These are phyloP conservation scores for Chloroclysta siterata DNA, from an alignment of 2,888 invertebrate species.

Conservation along the genomic window DNA sequence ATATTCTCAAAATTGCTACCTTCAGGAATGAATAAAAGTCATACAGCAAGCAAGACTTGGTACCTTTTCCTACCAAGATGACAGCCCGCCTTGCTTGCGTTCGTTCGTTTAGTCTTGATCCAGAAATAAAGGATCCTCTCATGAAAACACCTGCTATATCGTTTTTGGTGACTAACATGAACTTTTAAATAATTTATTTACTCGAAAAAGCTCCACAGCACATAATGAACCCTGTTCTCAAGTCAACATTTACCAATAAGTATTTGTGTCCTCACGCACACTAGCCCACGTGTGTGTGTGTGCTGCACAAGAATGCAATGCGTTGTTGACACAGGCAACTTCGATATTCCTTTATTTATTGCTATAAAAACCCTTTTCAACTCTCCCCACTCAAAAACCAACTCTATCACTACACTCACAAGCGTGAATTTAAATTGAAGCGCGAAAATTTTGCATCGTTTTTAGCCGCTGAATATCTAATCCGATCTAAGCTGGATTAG, in stretches of 20 bases:
- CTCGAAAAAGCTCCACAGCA: conserved; percentile 42
- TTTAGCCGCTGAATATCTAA: conserved; percentile 36
- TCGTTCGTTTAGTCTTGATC: no score
- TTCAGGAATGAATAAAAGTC: no score
- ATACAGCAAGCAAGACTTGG: no score
- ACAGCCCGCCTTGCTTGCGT: no score
- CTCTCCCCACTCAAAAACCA: conserved; percentile 34
- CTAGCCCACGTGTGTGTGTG: conserved; percentile 46
- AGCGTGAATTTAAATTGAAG: conserved; percentile 38
- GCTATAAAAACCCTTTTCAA: conserved; percentile 77
- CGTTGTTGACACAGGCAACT: conserved; percentile 84
- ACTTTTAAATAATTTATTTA: conserved; percentile 22
- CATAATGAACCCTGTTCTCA: conserved; percentile 60
- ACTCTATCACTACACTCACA: conserved; percentile 18
- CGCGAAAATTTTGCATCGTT: conserved; percentile 51
- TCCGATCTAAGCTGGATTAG: conserved; percentile 47
- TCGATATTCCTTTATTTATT: conserved; percentile 85
- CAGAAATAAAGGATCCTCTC: not conserved
- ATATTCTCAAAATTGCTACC: no score
- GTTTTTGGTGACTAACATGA: conserved; percentile 11
- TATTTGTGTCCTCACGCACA: conserved; percentile 77
- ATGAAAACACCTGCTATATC: conserved; percentile 4
- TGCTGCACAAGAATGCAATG: conserved; percentile 80
- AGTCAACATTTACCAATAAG: conserved; percentile 83
- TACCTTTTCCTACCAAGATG: no score